Conservation (phyloP, 1,140 invertebrate genomes). For the Drosophila micromelanica region DNA sequence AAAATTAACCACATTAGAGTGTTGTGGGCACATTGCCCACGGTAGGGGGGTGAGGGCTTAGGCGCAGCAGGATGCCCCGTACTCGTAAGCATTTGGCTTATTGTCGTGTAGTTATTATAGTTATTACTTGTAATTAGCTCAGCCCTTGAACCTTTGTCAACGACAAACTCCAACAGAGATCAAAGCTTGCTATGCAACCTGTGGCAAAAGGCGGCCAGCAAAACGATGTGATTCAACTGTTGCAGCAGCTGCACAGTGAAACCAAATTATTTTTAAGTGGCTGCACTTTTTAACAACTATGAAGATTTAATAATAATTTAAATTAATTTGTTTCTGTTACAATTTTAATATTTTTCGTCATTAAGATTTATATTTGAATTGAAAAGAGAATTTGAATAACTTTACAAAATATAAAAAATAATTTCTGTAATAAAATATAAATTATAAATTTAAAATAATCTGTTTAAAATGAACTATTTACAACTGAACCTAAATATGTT, state of each 20-base stretch:
- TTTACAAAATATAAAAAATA: too few relatives aligned
- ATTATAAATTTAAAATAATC: too few relatives aligned
- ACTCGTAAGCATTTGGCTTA: conserved; percentile 11
- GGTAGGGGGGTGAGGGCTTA: not conserved
- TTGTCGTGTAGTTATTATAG: conserved; percentile 42
- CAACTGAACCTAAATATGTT: too few relatives aligned
- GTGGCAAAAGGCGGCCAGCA: conserved; percentile 15
- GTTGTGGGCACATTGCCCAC: conserved; percentile 12
- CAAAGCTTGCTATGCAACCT: conserved; percentile 16
- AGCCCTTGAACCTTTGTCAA: conserved; percentile 44
- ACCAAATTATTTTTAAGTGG: too few relatives aligned
- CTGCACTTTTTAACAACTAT: too few relatives aligned
- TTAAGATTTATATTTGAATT: too few relatives aligned
- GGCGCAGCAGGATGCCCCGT: conserved; percentile 18
- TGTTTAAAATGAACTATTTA: too few relatives aligned
- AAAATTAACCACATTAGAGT: conserved; percentile 79
- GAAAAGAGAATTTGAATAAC: too few relatives aligned
- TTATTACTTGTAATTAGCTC: conserved; percentile 49
- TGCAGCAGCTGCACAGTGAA: conserved; percentile 44
- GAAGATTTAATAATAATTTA: too few relatives aligned
- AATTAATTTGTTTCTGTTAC: too few relatives aligned
- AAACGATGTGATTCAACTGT: not conserved
- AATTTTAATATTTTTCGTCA: too few relatives aligned
- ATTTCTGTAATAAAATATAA: too few relatives aligned
- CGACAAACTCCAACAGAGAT: conserved; percentile 23